Base-by-base conservation (phyloP, 2,113 vertebrate genomes). In the Genyomyrus donnyi region DNA sequence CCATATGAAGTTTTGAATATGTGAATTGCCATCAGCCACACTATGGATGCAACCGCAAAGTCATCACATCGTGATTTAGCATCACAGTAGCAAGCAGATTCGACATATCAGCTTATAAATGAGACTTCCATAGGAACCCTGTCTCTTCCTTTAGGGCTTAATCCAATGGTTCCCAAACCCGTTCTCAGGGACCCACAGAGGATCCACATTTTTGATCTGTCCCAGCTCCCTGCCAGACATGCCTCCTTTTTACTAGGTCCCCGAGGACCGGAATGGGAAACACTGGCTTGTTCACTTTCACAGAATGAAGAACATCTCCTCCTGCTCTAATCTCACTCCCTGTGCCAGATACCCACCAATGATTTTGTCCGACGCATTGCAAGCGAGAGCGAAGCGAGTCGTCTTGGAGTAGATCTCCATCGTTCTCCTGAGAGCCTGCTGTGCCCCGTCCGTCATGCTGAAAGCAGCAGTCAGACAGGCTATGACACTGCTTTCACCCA, bases 321-420 rank as follows among this genome's bases (percentile, higher is more conserved):
- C n/a, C 52, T 62, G 19, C 49, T 27, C 27, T 17, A 3, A 87
- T 53, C 35, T 66, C 53, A 6, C 39, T 42, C 35, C 35, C 80
- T 42, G 49, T 66, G 49, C 13, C 1, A 45, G 66, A 31, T 49
- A 1, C 94, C 93, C 77, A 97, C 97, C 97, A 90, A 99, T 99
- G 94, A 99, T 99, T 92, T 98, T 99, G 91, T 99, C 98, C 0
- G 98, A 99, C 45, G 98, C 98, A 0, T 99, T 99, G 89, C 98
- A 99, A 0, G 98, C 98, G 0, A 99, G 96, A 0, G 98, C 98
- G 0, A 99, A 99, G 88, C 98, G 98, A 0, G 98, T 99, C 0
- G 98, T 99, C 93, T 98, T 99, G 5, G 98, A 99, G 93, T 99
- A 99, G 91, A 99, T 99, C 92, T 99, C 98, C 98, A 99, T 99